phyloP scores from a whole-genome alignment of 2,888 invertebrate genomes.

The Drosophila putrida region DNA sequence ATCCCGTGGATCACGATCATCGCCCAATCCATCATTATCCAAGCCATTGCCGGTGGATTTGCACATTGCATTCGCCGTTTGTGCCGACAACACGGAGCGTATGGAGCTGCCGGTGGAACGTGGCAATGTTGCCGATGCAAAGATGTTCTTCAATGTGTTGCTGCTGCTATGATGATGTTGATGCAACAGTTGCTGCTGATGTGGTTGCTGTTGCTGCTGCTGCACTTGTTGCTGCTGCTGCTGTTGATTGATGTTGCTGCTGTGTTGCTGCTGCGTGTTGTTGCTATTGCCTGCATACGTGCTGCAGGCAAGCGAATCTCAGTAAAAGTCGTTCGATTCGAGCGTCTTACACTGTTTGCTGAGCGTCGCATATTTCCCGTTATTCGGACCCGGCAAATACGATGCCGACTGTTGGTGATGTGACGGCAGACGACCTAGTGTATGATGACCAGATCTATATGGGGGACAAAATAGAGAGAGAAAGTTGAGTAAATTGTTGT shows the following conservation, averaged over 20 bases:
- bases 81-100: slow-evolving; percentile 83
- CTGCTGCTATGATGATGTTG: slow-evolving; percentile 37
- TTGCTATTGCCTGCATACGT: slow-evolving; percentile 85
- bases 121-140: slow-evolving; percentile 84
- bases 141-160: slow-evolving; percentile 83
- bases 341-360: slow-evolving; percentile 98
- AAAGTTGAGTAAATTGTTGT: not conserved
- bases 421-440: slow-evolving; percentile 89
- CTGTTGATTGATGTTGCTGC: slow-evolving; percentile 64
- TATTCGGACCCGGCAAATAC: slow-evolving; percentile 88
- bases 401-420: slow-evolving; percentile 85
- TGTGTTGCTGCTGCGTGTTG: slow-evolving; percentile 70
- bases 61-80: slow-evolving; percentile 82
- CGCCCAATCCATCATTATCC: slow-evolving; percentile 66
- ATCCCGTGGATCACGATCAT: slow-evolving; percentile 85
- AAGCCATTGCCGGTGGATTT: slow-evolving; percentile 82
- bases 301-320: slow-evolving; percentile 90
- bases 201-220: slow-evolving; percentile 48
- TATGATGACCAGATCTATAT: slow-evolving; percentile 86
- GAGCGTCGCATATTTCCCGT: slow-evolving; percentile 96
- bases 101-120: slow-evolving; percentile 84
- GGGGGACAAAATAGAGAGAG: not conserved
- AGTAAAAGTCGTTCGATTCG: slow-evolving; percentile 97
- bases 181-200: slow-evolving; percentile 32
- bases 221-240: slow-evolving; percentile 52